These are phyloP conservation scores for Anas georgica DNA, from an alignment of 2,797 vertebrate species.

Conservation along the genomic window DNA sequence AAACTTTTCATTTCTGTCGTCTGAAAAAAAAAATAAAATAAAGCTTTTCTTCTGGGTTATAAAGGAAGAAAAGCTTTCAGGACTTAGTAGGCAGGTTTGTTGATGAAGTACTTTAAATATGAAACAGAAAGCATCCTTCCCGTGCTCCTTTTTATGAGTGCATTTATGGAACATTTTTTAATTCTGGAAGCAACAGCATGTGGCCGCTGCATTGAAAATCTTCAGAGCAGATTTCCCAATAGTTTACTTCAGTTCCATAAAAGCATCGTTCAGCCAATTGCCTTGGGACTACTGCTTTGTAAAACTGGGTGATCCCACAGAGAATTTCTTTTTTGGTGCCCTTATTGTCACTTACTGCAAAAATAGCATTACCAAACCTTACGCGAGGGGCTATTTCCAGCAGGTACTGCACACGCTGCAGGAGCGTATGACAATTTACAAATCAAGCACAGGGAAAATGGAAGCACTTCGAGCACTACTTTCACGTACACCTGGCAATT, in stretches of 20 bases:
- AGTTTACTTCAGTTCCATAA: background rate
- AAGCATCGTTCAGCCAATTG: background rate
- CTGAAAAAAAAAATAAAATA: slow-evolving; percentile 22
- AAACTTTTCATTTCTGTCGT: slow-evolving; percentile 31
- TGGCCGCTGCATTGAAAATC: background rate
- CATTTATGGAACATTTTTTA: background rate
- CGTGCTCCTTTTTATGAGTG: background rate
- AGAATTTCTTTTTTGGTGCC: background rate
- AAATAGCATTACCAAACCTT: background rate
- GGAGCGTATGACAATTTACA: background rate
- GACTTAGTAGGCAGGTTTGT: background rate
- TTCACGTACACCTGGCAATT: background rate
- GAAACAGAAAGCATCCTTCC: background rate
- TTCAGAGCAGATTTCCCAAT: background rate
- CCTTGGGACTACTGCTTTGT: background rate
- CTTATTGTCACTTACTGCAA: background rate
- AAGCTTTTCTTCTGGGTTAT: background rate
- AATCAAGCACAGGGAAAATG: background rate
- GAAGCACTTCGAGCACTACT: background rate
- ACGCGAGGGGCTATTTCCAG: background rate
- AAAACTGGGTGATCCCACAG: background rate
- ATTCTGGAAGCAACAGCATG: slow-evolving; percentile 19
- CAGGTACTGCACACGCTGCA: background rate
- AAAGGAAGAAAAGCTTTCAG: slow-evolving; percentile 1
- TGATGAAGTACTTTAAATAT: background rate